phyloP scores from a whole-genome alignment of 2,888 invertebrate genomes.

The Geophilus truncorum region DNA sequence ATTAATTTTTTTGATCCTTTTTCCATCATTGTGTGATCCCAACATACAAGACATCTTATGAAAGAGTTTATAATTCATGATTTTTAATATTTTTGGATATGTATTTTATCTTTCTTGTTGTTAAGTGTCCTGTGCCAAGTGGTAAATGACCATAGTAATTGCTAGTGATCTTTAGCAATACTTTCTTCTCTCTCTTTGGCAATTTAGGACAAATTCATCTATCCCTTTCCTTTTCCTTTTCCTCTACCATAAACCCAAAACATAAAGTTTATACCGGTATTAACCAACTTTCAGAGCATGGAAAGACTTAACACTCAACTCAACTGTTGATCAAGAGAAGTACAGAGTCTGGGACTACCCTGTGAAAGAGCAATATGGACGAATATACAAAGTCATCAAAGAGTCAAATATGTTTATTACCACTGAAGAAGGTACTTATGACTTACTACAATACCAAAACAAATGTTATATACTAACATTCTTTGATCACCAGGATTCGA shows the following conservation, averaged over 20 bases:
- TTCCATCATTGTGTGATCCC: no score
- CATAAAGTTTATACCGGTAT: neutral
- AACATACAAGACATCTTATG: no score
- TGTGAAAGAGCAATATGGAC: constrained; percentile 83
- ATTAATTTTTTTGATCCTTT: no score
- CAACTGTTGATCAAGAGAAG: constrained; percentile 65
- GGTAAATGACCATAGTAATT: no score
- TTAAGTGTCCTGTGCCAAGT: no score
- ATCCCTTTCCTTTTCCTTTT: no score
- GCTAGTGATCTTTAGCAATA: no score
- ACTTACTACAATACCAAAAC: neutral
- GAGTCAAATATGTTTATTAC: constrained; percentile 67
- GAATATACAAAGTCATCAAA: constrained; percentile 75
- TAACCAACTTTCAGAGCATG: constrained; percentile 61
- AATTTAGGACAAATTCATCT: no score
- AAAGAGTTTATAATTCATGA: no score
- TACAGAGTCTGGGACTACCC: constrained; percentile 91
- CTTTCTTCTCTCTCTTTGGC: no score
- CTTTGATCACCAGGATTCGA: constrained; percentile 28
- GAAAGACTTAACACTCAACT: constrained; percentile 81
- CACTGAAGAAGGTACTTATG: constrained; percentile 59
- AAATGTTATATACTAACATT: neutral
- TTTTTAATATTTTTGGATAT: no score
- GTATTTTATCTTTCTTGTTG: no score
- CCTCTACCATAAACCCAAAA: neutral